Base-by-base conservation (phyloP, 2,797 vertebrate genomes). In the Perodicticus potto region DNA sequence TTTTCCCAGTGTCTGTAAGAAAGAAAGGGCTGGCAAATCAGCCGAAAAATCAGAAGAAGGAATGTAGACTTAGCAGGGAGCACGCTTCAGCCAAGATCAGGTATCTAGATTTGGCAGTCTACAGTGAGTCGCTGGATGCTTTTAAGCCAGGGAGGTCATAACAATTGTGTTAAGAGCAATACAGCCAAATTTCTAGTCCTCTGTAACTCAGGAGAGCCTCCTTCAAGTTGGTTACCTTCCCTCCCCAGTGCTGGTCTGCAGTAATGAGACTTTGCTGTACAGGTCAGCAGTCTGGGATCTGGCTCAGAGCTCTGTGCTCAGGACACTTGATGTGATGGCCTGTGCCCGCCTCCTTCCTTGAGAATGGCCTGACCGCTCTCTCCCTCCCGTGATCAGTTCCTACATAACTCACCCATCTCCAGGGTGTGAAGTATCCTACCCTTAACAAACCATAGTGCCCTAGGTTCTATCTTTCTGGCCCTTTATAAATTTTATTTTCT, bases 61-160 rank as follows among this genome's bases (percentile, higher is more conserved):
- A n/a, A 86, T 0, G n/a, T 7, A 45, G 45, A 45, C 6, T 25
- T 2, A 0, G 49, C 77, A 40, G 1, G 3, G 23, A 72, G 23
- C 23, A 73, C 7, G 17, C 65, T 76, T 23, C 27, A 43, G 55
- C 22, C 13, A 22, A 34, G n/a, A 49, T 10, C 22, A 61, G 45
- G 34, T 13, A 16, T 14, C n/a, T 17, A 55, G 63, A 45, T 7
- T 45, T 69, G 12, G 53, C 29, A 19, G 5, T 25, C 25, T 34
- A 25, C 57, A 82, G 27, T 5, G 45, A 82, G 57, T 9, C 1
- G 34, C 19, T 25, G 25, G 34, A 17, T 9, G 11, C 20, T 53
- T 74, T 40, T 16, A 85, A 45, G n/a, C n/a, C 3, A 78, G 25
- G 57, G 27, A 83, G 34, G 14, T 69, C 23, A 20, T 17, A 4